Evolutionary conservation across 2,113 vertebrate genomes (phyloP), one percentile per base, ranked within the genome.

Genomic region (Pungitius pungitius): DNA sequence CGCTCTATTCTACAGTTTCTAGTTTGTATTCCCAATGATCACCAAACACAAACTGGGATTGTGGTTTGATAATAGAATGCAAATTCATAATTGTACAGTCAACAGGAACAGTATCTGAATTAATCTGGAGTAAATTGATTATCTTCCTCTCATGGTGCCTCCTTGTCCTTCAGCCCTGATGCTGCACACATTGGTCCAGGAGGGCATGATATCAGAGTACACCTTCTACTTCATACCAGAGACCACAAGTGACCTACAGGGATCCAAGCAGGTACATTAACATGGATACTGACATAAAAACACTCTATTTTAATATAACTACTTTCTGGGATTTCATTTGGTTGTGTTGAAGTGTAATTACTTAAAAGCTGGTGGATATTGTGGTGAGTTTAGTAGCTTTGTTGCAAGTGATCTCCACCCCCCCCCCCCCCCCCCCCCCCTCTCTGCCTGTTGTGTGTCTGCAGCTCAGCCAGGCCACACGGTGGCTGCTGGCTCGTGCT

Each of bases 181-280:
- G 94, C 93, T 99, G 26, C 91, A 93, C 73, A 91, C 94, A 2
- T 93, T 99, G 78, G 90, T 97, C 75, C 90, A 93, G 30, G 95
- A 95, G 20, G 93, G 94, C 3, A 89, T 99, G 43, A 94, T 99
- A 78, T 98, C 96, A 1, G 93, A 95, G 66, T 98, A 93, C 71
- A 90, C 58, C 0, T 26, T 99, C 30, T 42, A 94, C 70, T 94
- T 92, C 84, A 93, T 99, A 55, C 94, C 96, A 1, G 92, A 92
- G 45, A 94, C 87, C 39, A 85, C 95, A 24, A 94, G 37, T 76
- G 96, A 97, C 69, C 88, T 97, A 40, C 92, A 95, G 77, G 96
- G 95, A 69, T 94, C 96, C 14, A 78, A 78, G 73, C 94, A 93
- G 96, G 98, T 98, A 54, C 51, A 37, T 1, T 11, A 10, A 20